Evolutionary conservation across 2,797 vertebrate species (phyloP), one percentile per base, ranked within the genome.

Genomic region (Syndactyla subalaris): DNA sequence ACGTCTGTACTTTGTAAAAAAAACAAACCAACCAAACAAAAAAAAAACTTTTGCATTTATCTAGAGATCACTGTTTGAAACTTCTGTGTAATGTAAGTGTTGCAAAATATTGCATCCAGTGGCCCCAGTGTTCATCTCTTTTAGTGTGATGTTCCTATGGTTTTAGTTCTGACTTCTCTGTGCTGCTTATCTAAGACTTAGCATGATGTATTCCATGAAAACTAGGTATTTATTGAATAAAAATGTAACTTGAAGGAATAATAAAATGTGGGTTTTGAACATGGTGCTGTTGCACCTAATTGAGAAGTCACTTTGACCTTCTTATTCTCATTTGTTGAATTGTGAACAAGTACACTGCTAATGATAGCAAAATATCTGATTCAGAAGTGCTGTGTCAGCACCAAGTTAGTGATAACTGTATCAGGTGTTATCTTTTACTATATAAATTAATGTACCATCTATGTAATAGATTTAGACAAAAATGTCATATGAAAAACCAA

Each of bases 201-300:
- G 98, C 98, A 98, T 98, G 98, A 95, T 97, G 95, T 98, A 94
- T 94, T 96, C 97, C 97, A 92, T 97, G 96, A 97, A 97, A 98
- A 96, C 95, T 98, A 97, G 96, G 97, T 99, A 99, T 99, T 99
- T 99, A 99, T 99, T 98, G 97, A 98, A 98, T 97, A 95, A 95
- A 77, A 89, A 94, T 97, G 95, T 97, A 97, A 95, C 58, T 85
- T 85, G 94, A 97, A 96, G 96, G 79, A 96, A 81, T 54, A 97
- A 96, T 96, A 97, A 98, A 98, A 96, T 78, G 49, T 92, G 89
- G 45, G 59, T 22, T 97, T 97, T 87, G 95, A 95, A 94, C 74
- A 91, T 14, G 16, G 46, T 78, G 65, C 66, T 89, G 3, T 96
- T 70, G 52, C 89, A 82, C 88, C 38, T 74, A 92, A 91, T 65